Evolutionary conservation across 2,888 invertebrate genomes (phyloP).

Genomic region (Pandemis corylana): DNA sequence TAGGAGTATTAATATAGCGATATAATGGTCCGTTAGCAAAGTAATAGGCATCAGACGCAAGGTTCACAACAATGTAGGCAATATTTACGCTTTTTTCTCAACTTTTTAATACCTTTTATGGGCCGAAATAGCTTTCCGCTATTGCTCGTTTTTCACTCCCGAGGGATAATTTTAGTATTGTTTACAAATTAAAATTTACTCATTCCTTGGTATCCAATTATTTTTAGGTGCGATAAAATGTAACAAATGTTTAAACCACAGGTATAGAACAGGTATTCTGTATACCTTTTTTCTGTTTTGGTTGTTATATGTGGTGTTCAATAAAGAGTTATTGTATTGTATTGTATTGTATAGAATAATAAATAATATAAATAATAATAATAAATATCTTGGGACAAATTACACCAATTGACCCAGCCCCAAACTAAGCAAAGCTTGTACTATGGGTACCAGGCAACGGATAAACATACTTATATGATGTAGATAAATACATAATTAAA

Average conservation of each 20-base stretch:
- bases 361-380: too few relatives aligned
- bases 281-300: too few relatives aligned
- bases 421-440: too few relatives aligned
- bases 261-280: too few relatives aligned
- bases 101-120: constrained; percentile 15
- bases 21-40: constrained; percentile 1
- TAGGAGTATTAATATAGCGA: background rate
- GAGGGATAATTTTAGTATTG: background rate
- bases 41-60: background rate
- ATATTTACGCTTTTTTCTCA: background rate
- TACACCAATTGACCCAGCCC: too few relatives aligned
- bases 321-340: too few relatives aligned
- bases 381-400: too few relatives aligned
- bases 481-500: too few relatives aligned
- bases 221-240: background rate
- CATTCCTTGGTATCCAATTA: background rate
- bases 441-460: too few relatives aligned
- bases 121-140: background rate
- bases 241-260: background rate
- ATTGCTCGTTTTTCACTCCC: constrained; percentile 1
- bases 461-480: too few relatives aligned
- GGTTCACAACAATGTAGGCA: background rate
- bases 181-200: background rate
- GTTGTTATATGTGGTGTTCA: too few relatives aligned
- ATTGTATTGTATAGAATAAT: too few relatives aligned